A percentile compares a stretch with the other conserved stretches of the same genome.
These are phyloP conservation scores for Campylomormyrus tamandua DNA, from an alignment of 2,113 vertebrate genomes.

Conservation along the genomic window DNA sequence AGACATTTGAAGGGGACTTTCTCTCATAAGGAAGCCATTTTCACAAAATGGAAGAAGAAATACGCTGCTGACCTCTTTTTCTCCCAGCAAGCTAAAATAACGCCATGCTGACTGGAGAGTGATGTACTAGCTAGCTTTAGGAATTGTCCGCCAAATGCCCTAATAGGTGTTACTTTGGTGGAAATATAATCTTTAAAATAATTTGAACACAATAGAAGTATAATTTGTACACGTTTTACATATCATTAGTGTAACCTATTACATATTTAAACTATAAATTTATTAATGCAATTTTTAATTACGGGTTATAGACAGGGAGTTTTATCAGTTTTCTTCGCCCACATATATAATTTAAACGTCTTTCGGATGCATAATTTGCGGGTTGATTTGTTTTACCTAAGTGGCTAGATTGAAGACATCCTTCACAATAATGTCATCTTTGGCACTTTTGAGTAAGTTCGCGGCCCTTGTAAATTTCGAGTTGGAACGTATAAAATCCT, in stretches of 20 bases:
- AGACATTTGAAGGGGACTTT: conserved; percentile 48
- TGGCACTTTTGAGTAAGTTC: neutral
- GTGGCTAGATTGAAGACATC: neutral
- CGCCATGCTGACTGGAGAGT: conserved; percentile 33
- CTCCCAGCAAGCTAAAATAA: conserved; percentile 24
- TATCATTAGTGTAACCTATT: neutral
- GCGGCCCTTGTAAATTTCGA: neutral
- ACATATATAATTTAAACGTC: neutral
- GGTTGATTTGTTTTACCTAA: neutral
- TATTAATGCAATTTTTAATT: neutral
- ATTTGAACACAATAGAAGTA: neutral
- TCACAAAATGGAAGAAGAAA: conserved; percentile 54
- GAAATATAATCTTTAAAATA: neutral
- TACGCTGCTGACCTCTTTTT: conserved; percentile 43
- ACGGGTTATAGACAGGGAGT: neutral
- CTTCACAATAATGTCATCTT: neutral
- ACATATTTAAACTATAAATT: neutral
- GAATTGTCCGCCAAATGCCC: neutral
- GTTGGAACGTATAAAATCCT: neutral
- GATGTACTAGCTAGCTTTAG: neutral
- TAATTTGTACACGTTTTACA: neutral
- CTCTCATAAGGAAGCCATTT: conserved; percentile 47
- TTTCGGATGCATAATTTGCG: neutral
- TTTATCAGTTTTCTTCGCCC: neutral
- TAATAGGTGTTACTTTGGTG: neutral